phyloP scores from a whole-genome alignment of 2,113 vertebrate species.

The Chionodraco myersi region DNA sequence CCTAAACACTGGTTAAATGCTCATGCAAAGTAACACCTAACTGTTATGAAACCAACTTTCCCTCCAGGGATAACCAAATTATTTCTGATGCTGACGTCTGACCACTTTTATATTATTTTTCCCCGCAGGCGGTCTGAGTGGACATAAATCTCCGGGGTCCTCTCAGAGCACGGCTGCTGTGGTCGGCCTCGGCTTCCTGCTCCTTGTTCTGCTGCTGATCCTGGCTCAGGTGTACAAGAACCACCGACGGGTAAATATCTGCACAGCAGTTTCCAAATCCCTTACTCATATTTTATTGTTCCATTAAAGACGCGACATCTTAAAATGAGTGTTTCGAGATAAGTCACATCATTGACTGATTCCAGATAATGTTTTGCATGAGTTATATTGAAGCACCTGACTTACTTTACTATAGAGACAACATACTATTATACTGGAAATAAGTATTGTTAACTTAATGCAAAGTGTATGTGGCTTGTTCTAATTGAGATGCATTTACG shows the following conservation, averaged over 20 bases:
- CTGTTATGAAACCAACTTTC: too few relatives aligned
- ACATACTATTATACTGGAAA: too few relatives aligned
- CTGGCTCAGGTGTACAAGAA: conserved; percentile 80
- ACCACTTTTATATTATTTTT: neutral
- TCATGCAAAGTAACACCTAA: neutral
- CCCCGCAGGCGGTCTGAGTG: conserved; percentile 63
- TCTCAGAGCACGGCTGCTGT: conserved; percentile 31
- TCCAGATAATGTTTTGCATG: neutral
- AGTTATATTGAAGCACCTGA: neutral
- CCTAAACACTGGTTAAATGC: neutral
- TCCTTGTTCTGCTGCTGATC: conserved; percentile 75
- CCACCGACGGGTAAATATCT: conserved; percentile 76
- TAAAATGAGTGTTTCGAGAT: neutral
- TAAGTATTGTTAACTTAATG: neutral
- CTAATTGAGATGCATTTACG: neutral
- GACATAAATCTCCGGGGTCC: neutral
- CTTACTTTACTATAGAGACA: neutral
- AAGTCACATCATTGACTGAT: conserved; percentile 2
- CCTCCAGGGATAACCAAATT: too few relatives aligned
- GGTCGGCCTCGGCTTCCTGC: conserved; percentile 68
- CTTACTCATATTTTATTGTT: neutral
- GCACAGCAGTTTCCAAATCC: neutral
- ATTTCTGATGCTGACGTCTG: neutral
- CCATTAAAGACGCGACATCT: neutral
- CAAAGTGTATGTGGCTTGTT: neutral